Evolutionary conservation across 2,797 vertebrate genomes (phyloP), one percentile per base, ranked within the genome.

Genomic region (Rachycentron canadum): DNA sequence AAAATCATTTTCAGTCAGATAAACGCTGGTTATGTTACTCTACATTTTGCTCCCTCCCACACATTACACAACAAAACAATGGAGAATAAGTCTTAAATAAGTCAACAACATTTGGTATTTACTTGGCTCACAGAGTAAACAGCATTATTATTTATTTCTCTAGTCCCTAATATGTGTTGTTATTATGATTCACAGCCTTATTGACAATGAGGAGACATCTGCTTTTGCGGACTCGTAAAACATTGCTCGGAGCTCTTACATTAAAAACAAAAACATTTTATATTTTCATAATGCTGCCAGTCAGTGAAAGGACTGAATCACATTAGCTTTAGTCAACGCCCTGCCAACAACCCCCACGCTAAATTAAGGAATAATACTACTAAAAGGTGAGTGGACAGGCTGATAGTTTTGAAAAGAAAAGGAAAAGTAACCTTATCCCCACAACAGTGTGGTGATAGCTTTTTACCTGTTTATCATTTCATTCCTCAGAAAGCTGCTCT

Each of bases 251-350:
- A 81, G 79, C 66, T 82, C 50, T 73, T 62, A 49, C 74, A 62
- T 82, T 77, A 81, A 86, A 86, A 84, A 85, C 73, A 83, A 88
- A 83, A 86, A 84, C 78, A 85, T 79, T 85, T 86, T 69, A 62
- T 76, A 73, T 84, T 86, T 89, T 82, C 84, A 81, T 82, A 88
- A 88, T 73, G 81, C 84, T 21, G 76, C 69, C 76, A 64, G 83
- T 67, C 73, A 67, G 21, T 81, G 81, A 90, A 89, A 84, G 77
- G 77, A 78, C 73, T 70, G 83, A 81, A 89, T 86, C 71, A 34
- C 85, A 86, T 89, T 84, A 90, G 72, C 70, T 81, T 69, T 83
- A 56, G 81, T 86, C 78, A 77, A 73, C 57, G 69, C 69, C n/a
- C 67, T 34, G 65, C 66, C 77, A 73, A 64, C 80, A 67, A 52